Conservation (phyloP, 2,797 vertebrate species). For the Anguilla pacifica region DNA sequence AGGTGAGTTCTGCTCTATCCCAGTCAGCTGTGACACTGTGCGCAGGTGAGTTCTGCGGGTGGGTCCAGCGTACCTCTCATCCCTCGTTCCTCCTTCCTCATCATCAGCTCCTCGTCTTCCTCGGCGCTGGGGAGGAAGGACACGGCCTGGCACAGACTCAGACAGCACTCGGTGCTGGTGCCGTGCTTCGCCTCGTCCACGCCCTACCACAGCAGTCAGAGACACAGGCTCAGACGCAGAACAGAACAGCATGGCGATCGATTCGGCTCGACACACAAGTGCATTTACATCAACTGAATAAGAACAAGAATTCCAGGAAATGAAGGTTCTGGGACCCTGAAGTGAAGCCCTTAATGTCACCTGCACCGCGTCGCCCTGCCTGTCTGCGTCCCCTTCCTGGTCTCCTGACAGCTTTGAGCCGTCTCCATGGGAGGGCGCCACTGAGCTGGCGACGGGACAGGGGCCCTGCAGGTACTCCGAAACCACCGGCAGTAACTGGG, state of each 20-base stretch:
- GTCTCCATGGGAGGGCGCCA: conserved; percentile 52
- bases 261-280: not conserved
- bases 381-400: conserved; percentile 49
- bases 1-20: not conserved
- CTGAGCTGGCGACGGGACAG: conserved; percentile 65
- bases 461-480: conserved; percentile 66
- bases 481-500: conserved; percentile 65
- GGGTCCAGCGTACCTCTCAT: conserved; percentile 52
- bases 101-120: conserved; percentile 71
- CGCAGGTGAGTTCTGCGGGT: not conserved
- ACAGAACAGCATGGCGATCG: not conserved
- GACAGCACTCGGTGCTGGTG: conserved; percentile 69
- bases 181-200: conserved; percentile 57
- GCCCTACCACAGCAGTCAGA: conserved; percentile 30
- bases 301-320: too few species aligned
- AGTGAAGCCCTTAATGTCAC: conserved; percentile 26
- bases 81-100: conserved; percentile 64
- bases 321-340: too few species aligned
- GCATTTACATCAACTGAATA: too few species aligned
- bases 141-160: conserved; percentile 75
- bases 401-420: conserved; percentile 42
- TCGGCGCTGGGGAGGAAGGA: conserved; percentile 73
- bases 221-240: not conserved
- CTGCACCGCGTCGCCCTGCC: conserved; percentile 48
- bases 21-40: not conserved